Evolutionary conservation across 2,797 vertebrate species (phyloP).

Genomic region (Cercopithecus mitis): DNA sequence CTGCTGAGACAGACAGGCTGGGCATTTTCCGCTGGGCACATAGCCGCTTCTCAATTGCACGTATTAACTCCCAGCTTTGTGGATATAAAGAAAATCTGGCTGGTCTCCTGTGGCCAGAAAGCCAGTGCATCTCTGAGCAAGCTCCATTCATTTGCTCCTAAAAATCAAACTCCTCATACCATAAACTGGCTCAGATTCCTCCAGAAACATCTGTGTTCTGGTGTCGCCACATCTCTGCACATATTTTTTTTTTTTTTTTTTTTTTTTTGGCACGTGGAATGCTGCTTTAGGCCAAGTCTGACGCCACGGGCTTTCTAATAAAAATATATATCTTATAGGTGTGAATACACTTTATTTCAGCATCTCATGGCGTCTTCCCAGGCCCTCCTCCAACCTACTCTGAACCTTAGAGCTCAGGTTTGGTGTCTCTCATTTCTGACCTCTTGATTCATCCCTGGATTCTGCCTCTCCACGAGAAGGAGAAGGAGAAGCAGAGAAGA

Average conservation of each 20-base stretch:
- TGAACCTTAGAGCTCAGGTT: not conserved
- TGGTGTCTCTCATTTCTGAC: not conserved
- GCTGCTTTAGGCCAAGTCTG: not conserved
- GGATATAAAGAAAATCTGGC: not conserved
- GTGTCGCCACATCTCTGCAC: not conserved
- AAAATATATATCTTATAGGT: not conserved
- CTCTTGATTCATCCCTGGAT: not conserved
- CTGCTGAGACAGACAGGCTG: not conserved
- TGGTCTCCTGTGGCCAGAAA: not conserved
- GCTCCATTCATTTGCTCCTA: not conserved
- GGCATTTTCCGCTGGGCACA: not conserved
- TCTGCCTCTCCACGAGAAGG: not conserved
- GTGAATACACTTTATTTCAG: not conserved
- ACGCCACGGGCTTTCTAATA: not conserved
- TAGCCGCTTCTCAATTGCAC: not conserved
- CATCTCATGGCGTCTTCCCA: not conserved
- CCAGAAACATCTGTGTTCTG: fast-evolving
- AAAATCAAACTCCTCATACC: not conserved
- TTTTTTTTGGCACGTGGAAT: not conserved
- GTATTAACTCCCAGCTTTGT: not conserved
- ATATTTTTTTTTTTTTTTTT: too few relatives aligned
- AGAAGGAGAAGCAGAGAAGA: not conserved
- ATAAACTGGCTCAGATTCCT: not conserved
- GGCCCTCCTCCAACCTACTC: not conserved
- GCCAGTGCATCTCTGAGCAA: not conserved